phyloP scores from a whole-genome alignment of 2,888 invertebrate species.

The Sesia bembeciformis region DNA sequence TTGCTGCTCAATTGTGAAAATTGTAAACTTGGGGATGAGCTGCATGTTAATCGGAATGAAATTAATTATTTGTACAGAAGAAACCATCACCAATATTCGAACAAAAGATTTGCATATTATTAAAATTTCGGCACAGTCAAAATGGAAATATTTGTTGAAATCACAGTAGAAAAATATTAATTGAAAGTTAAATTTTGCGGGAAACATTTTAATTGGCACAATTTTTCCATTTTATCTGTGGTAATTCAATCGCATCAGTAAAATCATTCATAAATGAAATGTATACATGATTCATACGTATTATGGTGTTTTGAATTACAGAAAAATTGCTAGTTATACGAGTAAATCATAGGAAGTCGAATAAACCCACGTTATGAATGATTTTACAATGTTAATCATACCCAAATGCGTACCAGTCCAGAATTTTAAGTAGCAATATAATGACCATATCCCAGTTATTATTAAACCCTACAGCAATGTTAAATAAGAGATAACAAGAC shows the following conservation, averaged over 20 bases:
- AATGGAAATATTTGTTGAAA: background rate
- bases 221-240: constrained; percentile 22
- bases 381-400: constrained; percentile 23
- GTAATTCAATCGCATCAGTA: constrained; percentile 16
- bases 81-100: constrained; percentile 11
- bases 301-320: too few relatives aligned
- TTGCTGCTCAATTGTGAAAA: constrained; percentile 25
- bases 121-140: constrained; percentile 1
- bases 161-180: background rate
- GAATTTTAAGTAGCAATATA: constrained; percentile 1
- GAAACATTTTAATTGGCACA: background rate
- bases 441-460: background rate
- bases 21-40: background rate
- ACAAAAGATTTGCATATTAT: constrained; percentile 20
- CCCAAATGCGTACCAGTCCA: constrained; percentile 14
- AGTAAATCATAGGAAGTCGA: too few relatives aligned
- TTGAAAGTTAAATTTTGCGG: background rate
- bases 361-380: constrained; percentile 17
- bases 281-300: too few relatives aligned
- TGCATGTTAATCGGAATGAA: background rate
- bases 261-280: constrained; percentile 20
- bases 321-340: too few relatives aligned
- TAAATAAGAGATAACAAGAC: background rate
- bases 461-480: background rate
- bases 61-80: background rate